These are phyloP conservation scores for Gryllus bimaculatus DNA, from an alignment of 1,140 invertebrate species.

Conservation along the genomic window DNA sequence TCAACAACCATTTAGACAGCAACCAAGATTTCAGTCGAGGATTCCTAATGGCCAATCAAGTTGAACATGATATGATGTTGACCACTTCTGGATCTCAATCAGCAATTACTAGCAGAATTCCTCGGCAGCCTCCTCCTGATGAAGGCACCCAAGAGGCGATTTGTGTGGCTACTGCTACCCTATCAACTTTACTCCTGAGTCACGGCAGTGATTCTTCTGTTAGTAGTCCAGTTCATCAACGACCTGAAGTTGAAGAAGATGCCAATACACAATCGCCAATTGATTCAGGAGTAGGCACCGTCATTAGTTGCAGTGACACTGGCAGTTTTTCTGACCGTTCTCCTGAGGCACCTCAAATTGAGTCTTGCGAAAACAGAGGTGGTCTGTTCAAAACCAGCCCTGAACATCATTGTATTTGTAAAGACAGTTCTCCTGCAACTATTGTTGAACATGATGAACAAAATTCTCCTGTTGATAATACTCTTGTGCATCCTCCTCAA, in stretches of 20 bases:
- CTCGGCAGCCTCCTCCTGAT: constrained; percentile 30
- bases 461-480: background rate
- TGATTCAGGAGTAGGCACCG: constrained; percentile 21
- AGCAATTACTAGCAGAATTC: background rate
- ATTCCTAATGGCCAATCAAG: constrained; percentile 21
- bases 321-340: constrained; percentile 23
- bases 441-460: background rate
- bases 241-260: constrained; percentile 1
- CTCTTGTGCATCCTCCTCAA: background rate
- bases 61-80: constrained; percentile 11
- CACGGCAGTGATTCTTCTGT: background rate
- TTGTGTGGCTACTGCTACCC: constrained; percentile 53
- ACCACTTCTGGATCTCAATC: background rate
- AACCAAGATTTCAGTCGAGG: background rate
- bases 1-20: background rate
- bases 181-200: constrained; percentile 46
- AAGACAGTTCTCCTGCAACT: background rate
- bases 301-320: constrained; percentile 17
- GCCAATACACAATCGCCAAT: constrained; percentile 14
- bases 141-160: constrained; percentile 45
- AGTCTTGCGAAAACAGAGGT: constrained; percentile 12
- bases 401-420: background rate
- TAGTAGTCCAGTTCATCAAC: background rate
- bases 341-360: constrained; percentile 20
- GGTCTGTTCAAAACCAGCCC: background rate